phyloP scores from a whole-genome alignment of 2,797 vertebrate species.

The Mastacembelus armatus region DNA sequence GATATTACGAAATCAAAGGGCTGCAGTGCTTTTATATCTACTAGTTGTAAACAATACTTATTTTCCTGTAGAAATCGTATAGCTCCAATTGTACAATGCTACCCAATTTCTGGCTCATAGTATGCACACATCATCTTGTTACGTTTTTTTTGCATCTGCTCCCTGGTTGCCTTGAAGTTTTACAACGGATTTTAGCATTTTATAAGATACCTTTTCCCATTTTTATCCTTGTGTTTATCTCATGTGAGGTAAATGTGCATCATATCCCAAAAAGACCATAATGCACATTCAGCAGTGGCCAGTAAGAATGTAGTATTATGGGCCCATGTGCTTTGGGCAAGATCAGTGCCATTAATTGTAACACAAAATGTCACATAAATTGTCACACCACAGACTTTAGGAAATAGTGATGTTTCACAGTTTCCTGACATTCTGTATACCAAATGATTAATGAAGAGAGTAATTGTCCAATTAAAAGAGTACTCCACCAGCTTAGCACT shows the following conservation, averaged over 20 bases:
- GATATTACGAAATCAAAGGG: constrained; percentile 31
- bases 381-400: no score
- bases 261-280: not conserved
- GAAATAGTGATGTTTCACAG: no score
- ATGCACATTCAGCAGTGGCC: constrained; percentile 33
- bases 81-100: not conserved
- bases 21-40: constrained; percentile 19
- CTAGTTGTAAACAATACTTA: not conserved
- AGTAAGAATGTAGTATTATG: no score
- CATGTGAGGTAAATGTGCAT: constrained; percentile 3
- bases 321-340: no score
- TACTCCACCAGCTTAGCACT: no score
- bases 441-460: no score
- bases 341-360: no score
- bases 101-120: constrained; percentile 4
- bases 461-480: no score
- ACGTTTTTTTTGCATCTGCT: constrained; percentile 9
- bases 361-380: no score
- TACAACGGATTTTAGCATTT: constrained; percentile 16
- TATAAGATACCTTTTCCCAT: not conserved
- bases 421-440: no score
- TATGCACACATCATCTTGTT: constrained; percentile 8
- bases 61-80: constrained; percentile 15
- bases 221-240: constrained; percentile 25
- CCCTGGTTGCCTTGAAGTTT: not conserved